phyloP scores from a whole-genome alignment of 2,113 vertebrate genomes.

The Narcine bancroftii region DNA sequence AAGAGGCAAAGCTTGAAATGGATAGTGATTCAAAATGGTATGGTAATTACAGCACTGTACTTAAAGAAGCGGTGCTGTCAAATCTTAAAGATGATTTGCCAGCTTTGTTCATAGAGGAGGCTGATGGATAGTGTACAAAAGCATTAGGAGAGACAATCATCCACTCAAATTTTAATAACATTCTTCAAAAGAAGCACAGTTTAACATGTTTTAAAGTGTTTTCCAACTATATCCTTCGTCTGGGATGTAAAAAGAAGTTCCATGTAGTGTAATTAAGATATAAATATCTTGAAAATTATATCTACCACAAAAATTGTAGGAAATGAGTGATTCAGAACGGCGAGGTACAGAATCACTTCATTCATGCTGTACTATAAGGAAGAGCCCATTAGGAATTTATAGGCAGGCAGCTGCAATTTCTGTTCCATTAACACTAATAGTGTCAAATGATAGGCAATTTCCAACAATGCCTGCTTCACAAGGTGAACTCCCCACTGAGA shows the following conservation, averaged over 20 bases:
- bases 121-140: neutral
- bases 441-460: neutral
- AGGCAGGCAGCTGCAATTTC: constrained; percentile 2
- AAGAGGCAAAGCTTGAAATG: neutral
- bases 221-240: neutral
- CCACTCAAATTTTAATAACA: neutral
- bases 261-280: neutral
- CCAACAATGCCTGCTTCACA: neutral
- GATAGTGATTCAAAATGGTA: neutral
- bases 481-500: neutral
- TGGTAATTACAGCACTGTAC: neutral
- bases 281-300: neutral
- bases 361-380: neutral
- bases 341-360: neutral
- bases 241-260: neutral
- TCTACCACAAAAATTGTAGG: neutral
- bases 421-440: constrained; percentile 24
- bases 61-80: neutral
- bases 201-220: neutral
- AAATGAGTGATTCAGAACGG: neutral
- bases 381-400: neutral
- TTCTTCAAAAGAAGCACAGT: neutral
- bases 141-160: neutral
- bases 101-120: neutral
- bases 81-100: neutral